phyloP scores from a whole-genome alignment of 1,140 invertebrate genomes.

The Aricia agestis region DNA sequence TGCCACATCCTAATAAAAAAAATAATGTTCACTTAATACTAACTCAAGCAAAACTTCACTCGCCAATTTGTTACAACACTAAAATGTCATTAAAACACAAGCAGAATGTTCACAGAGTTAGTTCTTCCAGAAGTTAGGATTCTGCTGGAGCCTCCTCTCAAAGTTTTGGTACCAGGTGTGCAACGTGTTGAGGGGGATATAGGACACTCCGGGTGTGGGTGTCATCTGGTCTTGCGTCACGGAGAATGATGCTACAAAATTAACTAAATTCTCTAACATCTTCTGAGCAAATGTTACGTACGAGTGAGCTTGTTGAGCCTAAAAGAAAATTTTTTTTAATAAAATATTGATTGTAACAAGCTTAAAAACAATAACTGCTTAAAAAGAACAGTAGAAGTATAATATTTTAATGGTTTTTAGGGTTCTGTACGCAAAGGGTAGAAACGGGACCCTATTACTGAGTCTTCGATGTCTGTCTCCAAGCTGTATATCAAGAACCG shows the following conservation, averaged over 20 bases:
- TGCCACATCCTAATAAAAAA: neutral
- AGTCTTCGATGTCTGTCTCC: too few species aligned
- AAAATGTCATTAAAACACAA: neutral
- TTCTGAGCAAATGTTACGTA: slow-evolving; percentile 92
- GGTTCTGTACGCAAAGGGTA: too few species aligned
- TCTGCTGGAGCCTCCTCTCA: slow-evolving; percentile 89
- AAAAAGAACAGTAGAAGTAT: too few species aligned
- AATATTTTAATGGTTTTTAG: too few species aligned
- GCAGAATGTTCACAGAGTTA: slow-evolving; percentile 23
- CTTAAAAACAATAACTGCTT: neutral
- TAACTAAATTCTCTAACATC: slow-evolving; percentile 95
- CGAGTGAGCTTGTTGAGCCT: slow-evolving; percentile 78
- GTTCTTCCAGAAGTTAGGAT: slow-evolving; percentile 96
- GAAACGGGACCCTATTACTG: too few species aligned
- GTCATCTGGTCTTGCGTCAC: slow-evolving; percentile 87
- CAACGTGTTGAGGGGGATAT: slow-evolving; percentile 90
- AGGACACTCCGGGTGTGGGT: slow-evolving; percentile 87
- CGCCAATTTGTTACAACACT: neutral
- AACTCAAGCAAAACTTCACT: neutral
- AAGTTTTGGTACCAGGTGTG: slow-evolving; percentile 97
- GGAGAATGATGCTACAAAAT: slow-evolving; percentile 93
- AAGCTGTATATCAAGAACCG: too few species aligned
- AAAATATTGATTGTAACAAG: slow-evolving; percentile 15
- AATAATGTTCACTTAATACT: neutral
- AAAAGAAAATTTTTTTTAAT: slow-evolving; percentile 32